A percentile compares a stretch with the other conserved stretches of the same genome.
These are phyloP conservation scores for Melanotaenia boesemani DNA, from an alignment of 2,797 vertebrate species.

Conservation along the genomic window DNA sequence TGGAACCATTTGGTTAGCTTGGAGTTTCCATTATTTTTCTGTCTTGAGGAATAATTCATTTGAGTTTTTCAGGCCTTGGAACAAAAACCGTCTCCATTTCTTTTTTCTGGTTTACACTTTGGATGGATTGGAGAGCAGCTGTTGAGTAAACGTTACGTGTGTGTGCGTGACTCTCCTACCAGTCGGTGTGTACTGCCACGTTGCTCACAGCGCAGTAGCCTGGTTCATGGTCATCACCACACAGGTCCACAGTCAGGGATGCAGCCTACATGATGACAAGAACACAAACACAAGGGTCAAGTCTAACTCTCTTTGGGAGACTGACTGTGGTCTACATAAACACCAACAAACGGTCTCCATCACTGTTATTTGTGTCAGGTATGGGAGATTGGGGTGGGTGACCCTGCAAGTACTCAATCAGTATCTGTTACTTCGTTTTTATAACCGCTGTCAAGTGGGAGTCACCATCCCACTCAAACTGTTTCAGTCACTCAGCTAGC, in stretches of 20 bases:
- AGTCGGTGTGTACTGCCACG: constrained; percentile 93
- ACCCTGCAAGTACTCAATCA: constrained; percentile 25
- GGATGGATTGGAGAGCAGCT: constrained; percentile 15
- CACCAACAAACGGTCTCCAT: constrained; percentile 23
- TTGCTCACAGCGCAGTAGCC: constrained; percentile 96
- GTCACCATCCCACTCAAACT: background rate
- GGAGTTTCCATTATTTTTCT: constrained; percentile 45
- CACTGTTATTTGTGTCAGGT: constrained; percentile 17
- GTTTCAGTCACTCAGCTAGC: background rate
- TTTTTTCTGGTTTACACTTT: constrained; percentile 19
- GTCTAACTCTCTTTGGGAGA: background rate
- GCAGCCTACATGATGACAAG: constrained; percentile 85
- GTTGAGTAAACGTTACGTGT: constrained; percentile 1
- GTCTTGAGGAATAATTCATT: constrained; percentile 30
- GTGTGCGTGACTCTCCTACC: constrained; percentile 79
- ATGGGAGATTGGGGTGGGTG: background rate
- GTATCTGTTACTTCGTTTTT: constrained; percentile 5
- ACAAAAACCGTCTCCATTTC: constrained; percentile 18
- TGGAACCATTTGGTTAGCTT: constrained; percentile 15
- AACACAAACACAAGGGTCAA: constrained; percentile 8
- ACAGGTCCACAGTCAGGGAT: constrained; percentile 94
- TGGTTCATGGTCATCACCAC: constrained; percentile 92
- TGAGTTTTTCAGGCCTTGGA: constrained; percentile 34
- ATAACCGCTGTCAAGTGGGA: background rate
- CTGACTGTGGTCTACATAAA: constrained; percentile 38